phyloP scores from a whole-genome alignment of 2,888 invertebrate species.

The Liodrosophila aerea region DNA sequence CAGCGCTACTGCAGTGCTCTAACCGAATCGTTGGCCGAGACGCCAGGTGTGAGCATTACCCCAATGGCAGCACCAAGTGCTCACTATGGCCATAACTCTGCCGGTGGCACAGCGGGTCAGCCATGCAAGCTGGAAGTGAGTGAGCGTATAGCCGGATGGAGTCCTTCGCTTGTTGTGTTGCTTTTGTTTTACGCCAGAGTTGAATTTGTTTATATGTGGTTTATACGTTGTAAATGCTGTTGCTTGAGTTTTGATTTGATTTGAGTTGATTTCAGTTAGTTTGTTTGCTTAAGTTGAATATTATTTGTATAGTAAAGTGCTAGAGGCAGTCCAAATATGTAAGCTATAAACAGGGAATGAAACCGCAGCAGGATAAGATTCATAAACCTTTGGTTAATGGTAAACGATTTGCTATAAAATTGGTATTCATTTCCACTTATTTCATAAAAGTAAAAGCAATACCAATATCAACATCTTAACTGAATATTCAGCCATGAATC shows the following conservation, averaged over 20 bases:
- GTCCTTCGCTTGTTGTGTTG: not conserved
- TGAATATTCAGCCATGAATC: too few relatives aligned
- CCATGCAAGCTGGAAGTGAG: conserved; percentile 79
- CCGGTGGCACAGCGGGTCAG: conserved; percentile 30
- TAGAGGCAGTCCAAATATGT: not conserved
- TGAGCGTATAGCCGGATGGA: conserved; percentile 17
- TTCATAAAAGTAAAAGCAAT: too few relatives aligned
- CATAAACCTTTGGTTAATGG: too few relatives aligned
- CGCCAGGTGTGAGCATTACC: conserved; percentile 75
- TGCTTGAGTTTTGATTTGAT: conserved; percentile 38
- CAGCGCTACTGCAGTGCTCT: conserved; percentile 72
- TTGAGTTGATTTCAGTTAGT: conserved; percentile 15
- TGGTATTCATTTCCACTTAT: too few relatives aligned
- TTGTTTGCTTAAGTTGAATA: conserved; percentile 2
- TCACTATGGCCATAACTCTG: conserved; percentile 13
- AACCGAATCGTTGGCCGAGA: conserved; percentile 75
- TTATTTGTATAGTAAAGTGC: conserved; percentile 13
- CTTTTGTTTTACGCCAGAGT: conserved; percentile 32
- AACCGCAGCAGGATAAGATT: too few relatives aligned
- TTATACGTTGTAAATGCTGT: conserved; percentile 28
- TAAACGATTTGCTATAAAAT: too few relatives aligned
- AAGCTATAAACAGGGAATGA: conserved; percentile 28
- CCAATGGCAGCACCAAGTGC: conserved; percentile 53
- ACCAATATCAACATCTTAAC: too few relatives aligned
- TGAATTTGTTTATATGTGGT: conserved; percentile 37